A percentile compares a stretch with the other conserved stretches of the same genome.
These are phyloP conservation scores for Bicyclus anynana DNA, from an alignment of 1,140 invertebrate species.

Conservation along the genomic window DNA sequence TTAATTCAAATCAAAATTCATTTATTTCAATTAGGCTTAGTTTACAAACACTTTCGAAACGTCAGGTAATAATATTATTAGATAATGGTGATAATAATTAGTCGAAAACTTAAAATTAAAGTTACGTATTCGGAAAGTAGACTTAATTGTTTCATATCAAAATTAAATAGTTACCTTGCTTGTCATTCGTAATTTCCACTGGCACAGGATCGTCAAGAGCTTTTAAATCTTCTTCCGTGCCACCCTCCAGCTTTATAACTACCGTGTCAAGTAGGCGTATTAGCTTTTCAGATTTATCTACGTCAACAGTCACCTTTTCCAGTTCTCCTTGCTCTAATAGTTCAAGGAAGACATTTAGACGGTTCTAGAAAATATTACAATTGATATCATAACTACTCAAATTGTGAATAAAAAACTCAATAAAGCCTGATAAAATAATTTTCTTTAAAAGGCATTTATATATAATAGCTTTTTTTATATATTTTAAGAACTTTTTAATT, in stretches of 20 bases:
- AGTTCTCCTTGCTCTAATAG: slow-evolving; percentile 86
- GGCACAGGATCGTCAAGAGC: slow-evolving; percentile 82
- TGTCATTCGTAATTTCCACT: slow-evolving; percentile 51
- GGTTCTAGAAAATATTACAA: slow-evolving; percentile 79
- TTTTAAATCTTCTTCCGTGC: slow-evolving; percentile 95
- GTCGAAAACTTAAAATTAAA: no score
- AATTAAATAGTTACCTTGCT: slow-evolving; percentile 39
- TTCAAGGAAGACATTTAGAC: slow-evolving; percentile 94
- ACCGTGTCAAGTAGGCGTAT: slow-evolving; percentile 95
- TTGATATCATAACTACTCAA: not conserved
- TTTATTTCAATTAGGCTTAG: no score
- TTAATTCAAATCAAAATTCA: no score
- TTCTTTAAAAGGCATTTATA: no score
- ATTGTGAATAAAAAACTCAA: no score
- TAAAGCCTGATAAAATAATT: no score
- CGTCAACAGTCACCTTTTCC: slow-evolving; percentile 90
- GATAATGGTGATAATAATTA: no score
- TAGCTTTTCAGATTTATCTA: slow-evolving; percentile 90
- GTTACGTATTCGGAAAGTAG: no score
- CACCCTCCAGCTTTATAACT: slow-evolving; percentile 98
- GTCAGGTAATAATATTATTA: no score
- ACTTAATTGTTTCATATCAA: not conserved
- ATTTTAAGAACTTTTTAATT: no score
- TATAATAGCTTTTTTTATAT: no score
- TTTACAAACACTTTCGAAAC: no score